Conservation (phyloP, 2,797 vertebrate genomes). For the Dendrocincla tyrannina region DNA sequence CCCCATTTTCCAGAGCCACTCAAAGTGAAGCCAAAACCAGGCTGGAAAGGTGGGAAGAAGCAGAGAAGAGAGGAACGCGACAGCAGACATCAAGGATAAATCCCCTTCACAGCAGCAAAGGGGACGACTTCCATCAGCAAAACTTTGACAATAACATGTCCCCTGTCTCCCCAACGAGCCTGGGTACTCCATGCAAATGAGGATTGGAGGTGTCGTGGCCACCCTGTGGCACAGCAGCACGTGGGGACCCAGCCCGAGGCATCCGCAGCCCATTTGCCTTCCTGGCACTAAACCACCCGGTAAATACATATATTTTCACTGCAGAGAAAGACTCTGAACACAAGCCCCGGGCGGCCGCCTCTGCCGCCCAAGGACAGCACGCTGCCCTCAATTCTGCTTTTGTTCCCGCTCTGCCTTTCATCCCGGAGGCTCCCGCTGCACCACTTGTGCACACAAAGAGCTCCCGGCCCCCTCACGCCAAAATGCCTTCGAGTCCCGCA, state of each 20-base stretch:
- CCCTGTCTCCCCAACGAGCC: accelerated
- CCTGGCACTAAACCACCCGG: neutral
- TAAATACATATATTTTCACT: neutral
- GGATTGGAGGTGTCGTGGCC: neutral
- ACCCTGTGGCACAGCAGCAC: neutral
- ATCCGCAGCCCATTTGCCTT: neutral
- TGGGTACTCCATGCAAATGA: accelerated
- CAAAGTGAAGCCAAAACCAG: neutral
- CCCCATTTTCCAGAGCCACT: accelerated
- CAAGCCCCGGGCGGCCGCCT: neutral
- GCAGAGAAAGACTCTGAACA: neutral
- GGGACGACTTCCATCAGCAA: neutral
- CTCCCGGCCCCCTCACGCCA: constrained; percentile 18
- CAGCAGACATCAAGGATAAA: neutral
- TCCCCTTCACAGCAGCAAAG: neutral
- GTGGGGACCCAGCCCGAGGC: neutral
- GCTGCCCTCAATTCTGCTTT: constrained; percentile 2
- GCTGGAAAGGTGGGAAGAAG: neutral
- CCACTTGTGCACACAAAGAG: constrained; percentile 30
- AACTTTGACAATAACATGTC: accelerated
- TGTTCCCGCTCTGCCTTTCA: neutral
- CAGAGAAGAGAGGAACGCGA: accelerated
- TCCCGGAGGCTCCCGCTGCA: neutral
- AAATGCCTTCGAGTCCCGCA: neutral
- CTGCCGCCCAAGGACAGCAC: neutral